Evolutionary conservation across 1,140 invertebrate genomes (phyloP).

Genomic region (Rhagoletis pomonella): DNA sequence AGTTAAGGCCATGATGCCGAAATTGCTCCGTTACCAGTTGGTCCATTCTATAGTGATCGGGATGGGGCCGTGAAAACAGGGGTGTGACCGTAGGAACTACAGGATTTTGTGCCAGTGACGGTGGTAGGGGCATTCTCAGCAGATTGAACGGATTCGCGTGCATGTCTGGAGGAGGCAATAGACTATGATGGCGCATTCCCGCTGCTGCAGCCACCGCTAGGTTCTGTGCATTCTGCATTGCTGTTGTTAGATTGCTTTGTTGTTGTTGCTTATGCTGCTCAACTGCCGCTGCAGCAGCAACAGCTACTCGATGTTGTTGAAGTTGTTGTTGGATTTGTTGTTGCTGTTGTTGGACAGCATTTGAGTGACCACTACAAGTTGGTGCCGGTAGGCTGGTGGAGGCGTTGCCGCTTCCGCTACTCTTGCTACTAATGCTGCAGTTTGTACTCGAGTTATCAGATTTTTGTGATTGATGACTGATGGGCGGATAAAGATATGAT

Average conservation of each 20-base stretch:
- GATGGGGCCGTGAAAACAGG: slow-evolving; percentile 82
- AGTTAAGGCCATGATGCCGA: slow-evolving; percentile 81
- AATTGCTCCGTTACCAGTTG: slow-evolving; percentile 88
- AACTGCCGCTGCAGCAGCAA: slow-evolving; percentile 59
- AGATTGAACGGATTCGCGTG: slow-evolving; percentile 81
- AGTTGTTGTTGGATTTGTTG: slow-evolving; percentile 53
- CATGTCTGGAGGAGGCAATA: slow-evolving; percentile 80
- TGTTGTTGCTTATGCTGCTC: slow-evolving; percentile 75
- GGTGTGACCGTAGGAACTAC: slow-evolving; percentile 80
- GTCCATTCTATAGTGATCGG: slow-evolving; percentile 85
- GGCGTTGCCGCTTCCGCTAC: slow-evolving; percentile 17
- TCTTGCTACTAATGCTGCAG: slow-evolving; percentile 50
- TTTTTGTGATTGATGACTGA: slow-evolving; percentile 58
- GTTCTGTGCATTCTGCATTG: slow-evolving; percentile 76
- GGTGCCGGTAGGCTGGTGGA: slow-evolving; percentile 32
- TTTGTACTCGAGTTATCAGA: slow-evolving; percentile 50
- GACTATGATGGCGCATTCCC: slow-evolving; percentile 78
- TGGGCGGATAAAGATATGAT: slow-evolving; percentile 58
- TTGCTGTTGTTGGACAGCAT: slow-evolving; percentile 50
- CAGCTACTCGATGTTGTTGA: slow-evolving; percentile 72
- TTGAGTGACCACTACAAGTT: slow-evolving; percentile 38
- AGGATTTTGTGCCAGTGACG: slow-evolving; percentile 77
- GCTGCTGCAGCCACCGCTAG: slow-evolving; percentile 79
- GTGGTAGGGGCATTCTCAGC: slow-evolving; percentile 80
- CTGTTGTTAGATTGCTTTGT: slow-evolving; percentile 76